A percentile compares a stretch with the other conserved stretches of the same genome.
Evolutionary conservation across 1,140 invertebrate species (phyloP).

Genomic region (Solenopsis invicta): DNA sequence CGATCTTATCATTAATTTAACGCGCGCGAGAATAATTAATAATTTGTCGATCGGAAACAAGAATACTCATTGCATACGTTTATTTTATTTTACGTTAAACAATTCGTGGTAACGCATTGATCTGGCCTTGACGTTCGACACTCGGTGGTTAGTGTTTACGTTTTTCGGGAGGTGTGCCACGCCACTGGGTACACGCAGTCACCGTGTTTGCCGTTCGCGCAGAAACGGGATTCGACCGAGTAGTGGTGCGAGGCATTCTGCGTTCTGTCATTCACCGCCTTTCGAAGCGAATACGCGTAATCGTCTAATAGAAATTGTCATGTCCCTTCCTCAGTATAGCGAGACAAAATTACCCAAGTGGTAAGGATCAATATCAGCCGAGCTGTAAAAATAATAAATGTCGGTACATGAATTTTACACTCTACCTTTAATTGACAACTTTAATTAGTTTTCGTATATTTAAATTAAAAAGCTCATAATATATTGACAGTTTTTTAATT

Average conservation of each 20-base stretch:
- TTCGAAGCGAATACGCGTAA: neutral
- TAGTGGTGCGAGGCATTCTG: neutral
- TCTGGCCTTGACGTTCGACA: slow-evolving; percentile 2
- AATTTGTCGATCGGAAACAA: too few relatives aligned
- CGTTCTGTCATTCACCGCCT: neutral
- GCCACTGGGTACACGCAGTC: slow-evolving; percentile 9
- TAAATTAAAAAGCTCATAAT: neutral
- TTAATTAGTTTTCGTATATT: neutral
- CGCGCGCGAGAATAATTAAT: neutral
- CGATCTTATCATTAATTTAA: neutral
- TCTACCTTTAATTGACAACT: neutral
- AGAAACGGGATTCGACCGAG: neutral
- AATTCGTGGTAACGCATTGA: slow-evolving; percentile 25
- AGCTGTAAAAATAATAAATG: neutral
- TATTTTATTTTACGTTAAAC: slow-evolving; percentile 9
- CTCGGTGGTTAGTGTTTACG: neutral
- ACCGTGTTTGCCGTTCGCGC: neutral
- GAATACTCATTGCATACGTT: neutral
- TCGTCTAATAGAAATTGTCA: neutral
- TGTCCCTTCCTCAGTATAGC: neutral
- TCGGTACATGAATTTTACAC: neutral
- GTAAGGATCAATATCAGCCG: neutral
- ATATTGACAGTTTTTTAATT: neutral
- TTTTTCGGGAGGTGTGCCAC: slow-evolving; percentile 13
- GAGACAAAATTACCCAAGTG: neutral